Evolutionary conservation across 2,797 vertebrate genomes (phyloP).

Genomic region (Aulostomus chinensis): DNA sequence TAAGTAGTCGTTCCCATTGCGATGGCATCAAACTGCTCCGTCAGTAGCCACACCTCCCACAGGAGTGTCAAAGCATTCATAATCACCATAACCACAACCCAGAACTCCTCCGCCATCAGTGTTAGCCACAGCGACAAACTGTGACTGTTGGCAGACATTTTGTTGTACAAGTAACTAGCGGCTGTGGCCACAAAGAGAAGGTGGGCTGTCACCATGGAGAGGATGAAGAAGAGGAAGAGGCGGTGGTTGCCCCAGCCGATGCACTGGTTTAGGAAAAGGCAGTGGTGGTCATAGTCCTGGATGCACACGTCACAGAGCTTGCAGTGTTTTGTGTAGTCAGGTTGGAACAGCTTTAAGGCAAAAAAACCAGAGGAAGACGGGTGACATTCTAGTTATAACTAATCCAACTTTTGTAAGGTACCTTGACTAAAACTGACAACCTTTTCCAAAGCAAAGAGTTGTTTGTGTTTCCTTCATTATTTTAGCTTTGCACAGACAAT

Average conservation of each 20-base stretch:
- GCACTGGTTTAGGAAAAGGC: conserved; percentile 84
- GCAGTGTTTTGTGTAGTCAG: conserved; percentile 82
- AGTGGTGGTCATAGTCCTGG: conserved; percentile 85
- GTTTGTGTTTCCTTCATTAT: too few relatives aligned
- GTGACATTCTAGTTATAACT: too few relatives aligned
- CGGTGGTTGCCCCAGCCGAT: conserved; percentile 80
- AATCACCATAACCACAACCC: conserved; percentile 74
- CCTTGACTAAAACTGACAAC: too few relatives aligned
- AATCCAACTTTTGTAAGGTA: too few relatives aligned
- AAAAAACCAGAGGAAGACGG: not conserved
- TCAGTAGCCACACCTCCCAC: conserved; percentile 82
- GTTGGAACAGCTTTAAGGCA: conserved; percentile 73
- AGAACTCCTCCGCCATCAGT: conserved; percentile 70
- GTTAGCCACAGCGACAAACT: conserved; percentile 51
- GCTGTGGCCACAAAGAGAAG: conserved; percentile 72
- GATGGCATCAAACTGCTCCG: conserved; percentile 77
- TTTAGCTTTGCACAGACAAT: too few relatives aligned
- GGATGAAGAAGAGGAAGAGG: conserved; percentile 80
- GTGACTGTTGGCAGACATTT: conserved; percentile 9
- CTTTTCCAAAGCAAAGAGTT: too few relatives aligned
- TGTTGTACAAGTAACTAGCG: conserved; percentile 63
- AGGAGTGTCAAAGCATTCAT: conserved; percentile 76
- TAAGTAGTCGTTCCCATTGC: conserved; percentile 77
- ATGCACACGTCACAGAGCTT: conserved; percentile 82
- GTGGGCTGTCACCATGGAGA: conserved; percentile 76